phyloP scores from a whole-genome alignment of 2,113 vertebrate species.

The Corythornis madagascariensis region DNA sequence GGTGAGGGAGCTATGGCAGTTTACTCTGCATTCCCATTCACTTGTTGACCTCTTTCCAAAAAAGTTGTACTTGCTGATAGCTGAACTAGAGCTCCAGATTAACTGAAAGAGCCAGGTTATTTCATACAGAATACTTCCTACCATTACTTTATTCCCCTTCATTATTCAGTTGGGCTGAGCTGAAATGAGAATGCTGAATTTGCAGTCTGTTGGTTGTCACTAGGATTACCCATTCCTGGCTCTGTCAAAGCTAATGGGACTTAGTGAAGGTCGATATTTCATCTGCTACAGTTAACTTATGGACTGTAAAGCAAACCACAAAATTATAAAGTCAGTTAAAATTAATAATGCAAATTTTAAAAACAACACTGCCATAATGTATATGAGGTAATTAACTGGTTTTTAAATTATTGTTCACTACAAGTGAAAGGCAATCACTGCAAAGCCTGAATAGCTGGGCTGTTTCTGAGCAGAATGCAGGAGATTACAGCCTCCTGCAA shows the following conservation, averaged over 20 bases:
- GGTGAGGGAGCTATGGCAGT: constrained; percentile 41
- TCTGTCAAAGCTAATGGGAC: not conserved
- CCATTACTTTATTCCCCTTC: not conserved
- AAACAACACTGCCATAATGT: not conserved
- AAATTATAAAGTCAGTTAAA: not conserved
- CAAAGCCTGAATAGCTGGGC: not conserved
- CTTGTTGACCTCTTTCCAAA: not conserved
- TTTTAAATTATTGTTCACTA: not conserved
- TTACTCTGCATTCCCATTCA: constrained; percentile 40
- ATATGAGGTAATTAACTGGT: not conserved
- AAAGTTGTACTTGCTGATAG: not conserved
- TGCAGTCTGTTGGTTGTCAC: not conserved
- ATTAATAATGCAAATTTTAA: not conserved
- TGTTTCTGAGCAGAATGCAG: not conserved
- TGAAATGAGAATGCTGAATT: not conserved
- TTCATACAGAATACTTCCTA: not conserved
- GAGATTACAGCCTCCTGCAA: not conserved
- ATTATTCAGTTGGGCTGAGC: rapidly evolving
- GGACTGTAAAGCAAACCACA: not conserved
- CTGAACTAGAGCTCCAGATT: not conserved
- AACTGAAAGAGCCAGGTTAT: not conserved
- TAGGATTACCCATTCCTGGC: not conserved
- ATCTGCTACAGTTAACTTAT: not conserved
- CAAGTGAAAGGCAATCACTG: not conserved
- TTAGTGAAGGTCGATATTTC: not conserved